These are phyloP conservation scores for Drosophila seguyi DNA, from an alignment of 1,140 invertebrate genomes.

Conservation along the genomic window DNA sequence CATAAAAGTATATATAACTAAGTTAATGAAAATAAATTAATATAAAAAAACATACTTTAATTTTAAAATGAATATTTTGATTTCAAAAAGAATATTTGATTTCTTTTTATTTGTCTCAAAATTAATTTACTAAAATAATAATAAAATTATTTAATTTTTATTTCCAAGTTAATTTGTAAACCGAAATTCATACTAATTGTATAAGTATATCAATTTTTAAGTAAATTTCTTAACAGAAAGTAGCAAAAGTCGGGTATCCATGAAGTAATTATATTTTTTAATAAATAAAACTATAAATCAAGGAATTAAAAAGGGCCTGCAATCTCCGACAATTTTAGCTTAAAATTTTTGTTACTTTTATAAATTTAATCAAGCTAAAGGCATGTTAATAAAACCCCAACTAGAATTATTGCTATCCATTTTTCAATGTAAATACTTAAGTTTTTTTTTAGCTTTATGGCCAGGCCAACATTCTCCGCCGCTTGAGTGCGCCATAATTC, in stretches of 20 bases:
- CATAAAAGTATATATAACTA: too few relatives aligned
- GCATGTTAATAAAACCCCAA: background rate
- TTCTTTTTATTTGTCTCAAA: too few relatives aligned
- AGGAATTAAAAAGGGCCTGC: background rate
- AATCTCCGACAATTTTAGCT: accelerated
- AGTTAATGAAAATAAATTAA: too few relatives aligned
- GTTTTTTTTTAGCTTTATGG: background rate
- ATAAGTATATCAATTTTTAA: too few relatives aligned
- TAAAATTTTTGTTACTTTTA: background rate
- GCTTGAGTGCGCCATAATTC: background rate
- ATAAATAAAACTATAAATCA: background rate
- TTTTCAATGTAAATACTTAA: background rate
- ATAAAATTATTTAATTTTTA: too few relatives aligned
- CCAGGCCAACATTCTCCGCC: too few relatives aligned
- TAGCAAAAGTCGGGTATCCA: background rate
- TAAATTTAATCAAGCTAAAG: background rate
- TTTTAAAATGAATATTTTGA: too few relatives aligned
- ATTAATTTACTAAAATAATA: too few relatives aligned
- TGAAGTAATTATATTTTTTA: background rate
- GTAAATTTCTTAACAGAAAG: background rate
- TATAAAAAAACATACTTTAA: too few relatives aligned
- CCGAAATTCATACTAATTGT: background rate
- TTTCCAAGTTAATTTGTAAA: too few relatives aligned
- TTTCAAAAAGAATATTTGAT: too few relatives aligned
- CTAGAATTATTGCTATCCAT: background rate